A percentile compares a stretch with the other conserved stretches of the same genome.
Evolutionary conservation across 2,797 vertebrate genomes (phyloP).

Genomic region (Anabacerthia variegaticeps): DNA sequence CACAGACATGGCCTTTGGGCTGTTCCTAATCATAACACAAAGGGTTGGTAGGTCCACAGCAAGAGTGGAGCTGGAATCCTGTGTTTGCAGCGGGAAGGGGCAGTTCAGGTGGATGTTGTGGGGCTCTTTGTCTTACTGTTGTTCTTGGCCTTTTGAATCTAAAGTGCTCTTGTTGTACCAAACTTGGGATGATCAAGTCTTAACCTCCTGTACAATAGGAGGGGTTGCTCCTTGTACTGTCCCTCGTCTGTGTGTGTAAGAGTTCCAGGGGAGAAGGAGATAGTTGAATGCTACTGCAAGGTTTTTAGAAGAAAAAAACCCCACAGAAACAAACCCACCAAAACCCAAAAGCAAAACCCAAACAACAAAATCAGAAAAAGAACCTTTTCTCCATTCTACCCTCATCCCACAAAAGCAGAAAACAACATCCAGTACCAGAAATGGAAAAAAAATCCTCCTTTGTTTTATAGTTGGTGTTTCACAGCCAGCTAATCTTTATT

Average conservation of each 20-base stretch:
- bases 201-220: not conserved
- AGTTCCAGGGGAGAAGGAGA: not conserved
- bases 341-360: not conserved
- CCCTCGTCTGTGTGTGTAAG: not conserved
- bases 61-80: not conserved
- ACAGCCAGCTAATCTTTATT: slow-evolving; percentile 59
- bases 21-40: not conserved
- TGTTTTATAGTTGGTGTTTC: slow-evolving; percentile 43
- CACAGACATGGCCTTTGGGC: not conserved
- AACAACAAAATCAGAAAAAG: not conserved
- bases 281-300: not conserved
- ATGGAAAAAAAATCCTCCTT: not conserved
- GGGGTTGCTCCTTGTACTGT: not conserved
- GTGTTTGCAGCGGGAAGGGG: not conserved
- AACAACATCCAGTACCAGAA: not conserved
- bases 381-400: not conserved
- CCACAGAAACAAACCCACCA: not conserved
- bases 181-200: not conserved
- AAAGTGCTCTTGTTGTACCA: not conserved
- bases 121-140: not conserved
- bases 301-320: not conserved
- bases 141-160: not conserved
- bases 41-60: not conserved
- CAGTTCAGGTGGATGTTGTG: not conserved
- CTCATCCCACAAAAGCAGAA: not conserved